These are phyloP conservation scores for Spermophilus dauricus DNA, from an alignment of 2,113 vertebrate species.

Conservation along the genomic window DNA sequence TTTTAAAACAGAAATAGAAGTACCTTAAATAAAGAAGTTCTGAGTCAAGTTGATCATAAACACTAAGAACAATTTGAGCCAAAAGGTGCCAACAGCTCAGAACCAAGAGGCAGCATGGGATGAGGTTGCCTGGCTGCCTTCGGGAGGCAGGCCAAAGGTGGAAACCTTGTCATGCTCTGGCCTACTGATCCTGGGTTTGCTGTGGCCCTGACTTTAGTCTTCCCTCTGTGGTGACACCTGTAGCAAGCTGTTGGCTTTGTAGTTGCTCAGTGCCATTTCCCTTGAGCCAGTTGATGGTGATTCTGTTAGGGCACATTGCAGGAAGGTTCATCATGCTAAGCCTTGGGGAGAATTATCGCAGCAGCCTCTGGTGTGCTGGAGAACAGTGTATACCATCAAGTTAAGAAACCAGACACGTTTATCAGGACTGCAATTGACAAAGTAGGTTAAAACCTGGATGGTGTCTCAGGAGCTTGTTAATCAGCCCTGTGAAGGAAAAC, in stretches of 20 bases:
- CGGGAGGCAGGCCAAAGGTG: not conserved
- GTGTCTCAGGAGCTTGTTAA: not conserved
- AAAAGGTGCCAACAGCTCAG: not conserved
- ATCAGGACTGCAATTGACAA: not conserved
- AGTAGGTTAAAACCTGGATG: not conserved
- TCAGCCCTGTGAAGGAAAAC: not conserved
- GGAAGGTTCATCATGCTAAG: not conserved
- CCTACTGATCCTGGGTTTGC: not conserved
- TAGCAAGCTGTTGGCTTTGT: not conserved
- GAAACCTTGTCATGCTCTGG: not conserved
- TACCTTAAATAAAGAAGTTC: conserved; percentile 31
- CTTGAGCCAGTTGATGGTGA: not conserved
- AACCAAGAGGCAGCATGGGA: not conserved
- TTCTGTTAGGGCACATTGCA: not conserved
- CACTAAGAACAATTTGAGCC: conserved; percentile 18
- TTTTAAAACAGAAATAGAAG: conserved; percentile 64
- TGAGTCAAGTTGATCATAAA: not conserved
- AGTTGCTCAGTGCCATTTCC: not conserved
- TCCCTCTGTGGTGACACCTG: not conserved
- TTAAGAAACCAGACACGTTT: not conserved
- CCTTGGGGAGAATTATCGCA: not conserved
- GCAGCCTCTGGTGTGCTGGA: not conserved
- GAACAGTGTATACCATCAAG: not conserved
- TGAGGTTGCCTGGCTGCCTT: not conserved
- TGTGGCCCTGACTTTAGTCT: not conserved